Base-by-base conservation (phyloP, 2,888 invertebrate species). In the Eupithecia tripunctaria region DNA sequence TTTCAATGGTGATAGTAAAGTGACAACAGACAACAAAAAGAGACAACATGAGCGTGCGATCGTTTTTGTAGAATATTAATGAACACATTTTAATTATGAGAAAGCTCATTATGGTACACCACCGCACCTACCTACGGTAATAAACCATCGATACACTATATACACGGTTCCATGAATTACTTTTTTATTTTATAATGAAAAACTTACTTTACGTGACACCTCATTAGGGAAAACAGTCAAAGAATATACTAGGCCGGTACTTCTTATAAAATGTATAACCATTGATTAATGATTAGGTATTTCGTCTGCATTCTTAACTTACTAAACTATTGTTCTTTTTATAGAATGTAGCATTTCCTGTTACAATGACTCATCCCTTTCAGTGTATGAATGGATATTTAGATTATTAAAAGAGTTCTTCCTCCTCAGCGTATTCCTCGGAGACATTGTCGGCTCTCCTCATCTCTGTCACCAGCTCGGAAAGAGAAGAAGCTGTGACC, bases 381-480 rank as follows among this genome's bases (percentile, higher is more conserved):
- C n/a, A 47, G 18, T 47, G 47, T n/a, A n/a, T 47, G 7, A 47
- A n/a, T n/a, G 47, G 2, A 47, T 43, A 7, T 2, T n/a, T 4
- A 3, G 1, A n/a, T 2, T 47, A 47, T 1, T 47, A n/a, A 97
- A 97, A 89, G 97, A 98, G 92, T 96, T 96, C 91, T 98, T 97
- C 89, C 94, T 98, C 51, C 95, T 98, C 78, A 98, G 97, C 86
- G 97, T 98, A 76, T 98, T 98, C 91, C 94, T 98, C 73, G 98
- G 98, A 38, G 97, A 98, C 91, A 97, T 97, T 84, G 96, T 98
- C 75, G 97, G 96, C 25, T 97, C 97, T 72, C 96, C 97, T 18
- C 96, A 95, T 81, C 95, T 98, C 71, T 98, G 98, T 89, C 97
- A 96, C 85, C 97, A 97, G 88, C 95, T 98, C 81, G 97, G 96